Conservation (phyloP, 2,113 vertebrate genomes). For the Camarhynchus parvulus region DNA sequence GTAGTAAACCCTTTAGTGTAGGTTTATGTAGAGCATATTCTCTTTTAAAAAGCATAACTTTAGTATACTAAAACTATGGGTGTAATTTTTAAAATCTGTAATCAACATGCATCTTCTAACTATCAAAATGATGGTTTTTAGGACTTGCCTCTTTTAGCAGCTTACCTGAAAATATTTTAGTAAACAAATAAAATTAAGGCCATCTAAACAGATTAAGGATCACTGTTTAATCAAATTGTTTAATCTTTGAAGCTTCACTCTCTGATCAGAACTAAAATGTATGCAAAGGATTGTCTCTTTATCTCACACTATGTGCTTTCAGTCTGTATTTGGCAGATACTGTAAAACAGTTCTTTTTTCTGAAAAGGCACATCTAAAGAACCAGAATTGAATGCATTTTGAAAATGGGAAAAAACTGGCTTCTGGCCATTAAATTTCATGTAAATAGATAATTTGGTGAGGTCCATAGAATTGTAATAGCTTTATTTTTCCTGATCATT, state of each 20-base stretch:
- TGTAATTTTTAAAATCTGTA: background rate
- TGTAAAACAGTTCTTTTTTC: background rate
- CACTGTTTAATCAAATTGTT: background rate
- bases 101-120: background rate
- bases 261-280: background rate
- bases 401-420: background rate
- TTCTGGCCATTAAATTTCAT: background rate
- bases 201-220: background rate
- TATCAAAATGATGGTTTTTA: background rate
- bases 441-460: background rate
- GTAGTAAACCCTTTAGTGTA: background rate
- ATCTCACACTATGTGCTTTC: background rate
- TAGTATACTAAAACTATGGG: background rate
- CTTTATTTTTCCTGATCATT: background rate
- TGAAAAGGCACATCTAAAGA: background rate
- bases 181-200: background rate
- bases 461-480: background rate
- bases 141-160: background rate
- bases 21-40: background rate
- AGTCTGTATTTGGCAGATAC: background rate
- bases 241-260: background rate
- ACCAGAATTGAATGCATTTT: background rate
- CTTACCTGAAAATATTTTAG: background rate
- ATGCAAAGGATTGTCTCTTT: background rate
- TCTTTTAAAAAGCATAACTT: background rate